phyloP scores from a whole-genome alignment of 1,140 invertebrate species.

The Probaryconus sp. region DNA sequence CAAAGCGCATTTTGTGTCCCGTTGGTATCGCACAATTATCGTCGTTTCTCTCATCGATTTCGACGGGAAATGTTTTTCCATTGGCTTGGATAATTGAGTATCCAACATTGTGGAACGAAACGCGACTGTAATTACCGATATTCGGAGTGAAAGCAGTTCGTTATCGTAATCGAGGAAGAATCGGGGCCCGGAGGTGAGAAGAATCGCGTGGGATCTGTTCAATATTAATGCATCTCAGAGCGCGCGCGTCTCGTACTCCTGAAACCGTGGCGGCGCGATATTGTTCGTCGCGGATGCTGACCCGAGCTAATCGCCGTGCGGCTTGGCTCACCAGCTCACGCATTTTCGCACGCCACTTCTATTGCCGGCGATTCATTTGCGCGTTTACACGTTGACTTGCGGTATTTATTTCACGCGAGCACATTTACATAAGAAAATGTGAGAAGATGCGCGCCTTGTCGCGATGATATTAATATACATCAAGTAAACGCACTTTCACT shows the following conservation, averaged over 20 bases:
- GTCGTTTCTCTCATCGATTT: neutral
- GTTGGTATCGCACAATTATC: neutral
- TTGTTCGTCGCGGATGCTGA: constrained; percentile 44
- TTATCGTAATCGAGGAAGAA: constrained; percentile 52
- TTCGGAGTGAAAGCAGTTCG: constrained; percentile 63
- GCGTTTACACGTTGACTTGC: constrained; percentile 37
- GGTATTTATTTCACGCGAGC: constrained; percentile 20
- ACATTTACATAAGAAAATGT: constrained; percentile 56
- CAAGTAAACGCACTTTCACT: constrained; percentile 33
- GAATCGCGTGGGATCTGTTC: constrained; percentile 54
- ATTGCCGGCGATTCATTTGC: constrained; percentile 45
- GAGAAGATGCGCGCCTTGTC: constrained; percentile 26
- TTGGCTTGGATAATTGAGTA: constrained; percentile 10
- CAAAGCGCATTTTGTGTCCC: neutral
- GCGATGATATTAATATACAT: constrained; percentile 39
- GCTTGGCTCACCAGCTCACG: constrained; percentile 12
- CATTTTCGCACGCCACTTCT: constrained; percentile 49
- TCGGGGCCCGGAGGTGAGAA: constrained; percentile 16
- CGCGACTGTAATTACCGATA: constrained; percentile 50
- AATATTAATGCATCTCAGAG: constrained; percentile 57
- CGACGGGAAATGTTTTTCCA: constrained; percentile 12
- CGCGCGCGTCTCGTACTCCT: too few relatives aligned
- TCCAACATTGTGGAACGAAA: constrained; percentile 38
- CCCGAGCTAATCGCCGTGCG: constrained; percentile 42
- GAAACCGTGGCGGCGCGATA: constrained; percentile 37